Evolutionary conservation across 2,888 invertebrate genomes (phyloP).

Genomic region (Caenorhabditis imperialis): DNA sequence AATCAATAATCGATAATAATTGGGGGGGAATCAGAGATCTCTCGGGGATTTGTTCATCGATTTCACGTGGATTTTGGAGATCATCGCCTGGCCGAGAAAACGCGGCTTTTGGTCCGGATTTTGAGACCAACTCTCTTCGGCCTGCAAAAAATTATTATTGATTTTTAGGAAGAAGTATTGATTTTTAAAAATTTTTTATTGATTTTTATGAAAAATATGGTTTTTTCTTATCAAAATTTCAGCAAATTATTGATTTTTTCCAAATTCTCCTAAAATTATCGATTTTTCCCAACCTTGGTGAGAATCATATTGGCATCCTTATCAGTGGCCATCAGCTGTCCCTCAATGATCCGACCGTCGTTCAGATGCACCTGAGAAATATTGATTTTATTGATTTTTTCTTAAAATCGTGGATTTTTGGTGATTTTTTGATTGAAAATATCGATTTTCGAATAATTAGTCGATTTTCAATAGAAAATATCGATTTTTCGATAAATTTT

Average conservation of each 20-base stretch:
- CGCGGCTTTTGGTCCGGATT: constrained; percentile 1
- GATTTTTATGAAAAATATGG: neutral
- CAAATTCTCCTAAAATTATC: no score
- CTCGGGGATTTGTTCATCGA: constrained; percentile 11
- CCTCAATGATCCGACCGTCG: constrained; percentile 50
- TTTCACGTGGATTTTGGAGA: constrained; percentile 34
- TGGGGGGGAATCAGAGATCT: no score
- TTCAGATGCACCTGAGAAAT: constrained; percentile 38
- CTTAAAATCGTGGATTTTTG: no score
- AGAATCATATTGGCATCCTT: constrained; percentile 56
- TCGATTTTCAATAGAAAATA: no score
- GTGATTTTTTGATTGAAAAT: neutral
- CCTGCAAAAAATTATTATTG: constrained; percentile 12
- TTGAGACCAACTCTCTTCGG: constrained; percentile 43
- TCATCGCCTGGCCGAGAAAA: constrained; percentile 49
- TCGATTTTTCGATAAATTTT: constrained; percentile 8
- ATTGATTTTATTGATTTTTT: neutral
- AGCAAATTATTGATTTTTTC: no score
- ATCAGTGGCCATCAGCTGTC: constrained; percentile 48
- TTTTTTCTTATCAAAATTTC: neutral
- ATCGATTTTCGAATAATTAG: constrained; percentile 31
- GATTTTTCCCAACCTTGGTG: constrained; percentile 36
- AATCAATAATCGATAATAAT: no score
- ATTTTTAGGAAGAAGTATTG: neutral
- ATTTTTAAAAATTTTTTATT: neutral